Percentiles rank a stretch among this genome's conserved stretches.
These are phyloP conservation scores for Synergus japonicus DNA, from an alignment of 2,888 invertebrate genomes.

Conservation along the genomic window DNA sequence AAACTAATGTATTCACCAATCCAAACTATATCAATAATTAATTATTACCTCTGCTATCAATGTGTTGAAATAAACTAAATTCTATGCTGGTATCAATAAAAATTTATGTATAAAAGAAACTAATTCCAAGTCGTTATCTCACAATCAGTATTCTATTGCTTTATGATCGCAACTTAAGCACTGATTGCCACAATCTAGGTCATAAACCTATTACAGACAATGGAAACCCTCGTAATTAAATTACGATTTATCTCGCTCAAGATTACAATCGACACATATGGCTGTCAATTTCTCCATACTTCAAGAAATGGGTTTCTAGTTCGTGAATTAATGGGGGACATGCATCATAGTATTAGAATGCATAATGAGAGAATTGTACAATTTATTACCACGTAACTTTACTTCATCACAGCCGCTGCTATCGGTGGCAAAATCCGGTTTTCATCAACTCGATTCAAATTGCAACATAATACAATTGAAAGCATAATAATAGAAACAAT, in stretches of 20 bases:
- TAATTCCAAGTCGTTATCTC: not conserved
- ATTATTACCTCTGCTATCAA: not conserved
- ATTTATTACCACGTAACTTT: not conserved
- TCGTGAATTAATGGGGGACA: not conserved
- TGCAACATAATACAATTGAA: not conserved
- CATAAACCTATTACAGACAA: constrained; percentile 18
- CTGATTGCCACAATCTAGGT: constrained; percentile 2
- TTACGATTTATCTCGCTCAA: constrained; percentile 13
- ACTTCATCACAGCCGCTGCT: not conserved
- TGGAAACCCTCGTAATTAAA: constrained; percentile 22
- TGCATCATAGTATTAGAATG: not conserved
- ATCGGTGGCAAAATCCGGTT: not conserved
- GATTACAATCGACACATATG: not conserved
- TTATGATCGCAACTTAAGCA: not conserved
- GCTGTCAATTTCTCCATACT: not conserved
- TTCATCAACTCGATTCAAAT: not conserved
- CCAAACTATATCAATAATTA: not conserved
- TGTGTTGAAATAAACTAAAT: not conserved
- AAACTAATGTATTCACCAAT: not conserved
- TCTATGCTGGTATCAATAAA: not conserved
- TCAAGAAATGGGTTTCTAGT: not conserved
- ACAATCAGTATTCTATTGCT: not conserved
- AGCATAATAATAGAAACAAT: not conserved
- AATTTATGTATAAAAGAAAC: constrained; percentile 11
- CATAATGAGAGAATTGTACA: not conserved